Base-by-base conservation (phyloP, 1,140 invertebrate species). In the Fopius arisanus region DNA sequence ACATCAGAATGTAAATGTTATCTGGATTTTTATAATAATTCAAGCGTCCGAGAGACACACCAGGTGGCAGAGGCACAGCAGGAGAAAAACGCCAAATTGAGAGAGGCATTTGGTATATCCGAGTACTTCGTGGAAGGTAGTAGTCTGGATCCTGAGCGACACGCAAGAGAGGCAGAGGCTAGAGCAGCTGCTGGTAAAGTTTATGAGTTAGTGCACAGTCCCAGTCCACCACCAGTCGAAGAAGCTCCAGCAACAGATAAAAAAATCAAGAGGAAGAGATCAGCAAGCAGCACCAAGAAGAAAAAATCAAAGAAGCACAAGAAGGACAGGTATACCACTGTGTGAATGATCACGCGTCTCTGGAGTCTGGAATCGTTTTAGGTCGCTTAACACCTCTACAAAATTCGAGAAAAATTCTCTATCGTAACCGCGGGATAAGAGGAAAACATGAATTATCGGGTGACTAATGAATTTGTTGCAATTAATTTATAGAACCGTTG, bases 21-120 rank as follows among this genome's bases (percentile, higher is more conserved):
- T 4, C 9, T 33, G 3, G n/a, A 19, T 54, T 65, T n/a, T 65
- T 40, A 59, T 4, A 48, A 10, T 68, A 14, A 71, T 90, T 91
- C 6, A 86, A 97, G 96, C 88, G 95, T 96, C 21, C 95, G 94
- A 69, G 97, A 98, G 82, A 98, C 96, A 54, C 97, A 99, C 89
- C 95, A 98, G 85, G 92, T 98, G 70, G 97, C 97, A 2, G 96
- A 97, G 87, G 96, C 97, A n/a, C 97, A 98, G 83, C 94, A 96
- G 83, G 94, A 97, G 81, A 98, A 98, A 87, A 99, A 99, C 91
- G 95, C 94, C 6, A 92, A 93, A 66, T 88, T 98, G 66, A 92
- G 96, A 54, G 95, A 97, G 83, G 97, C 97, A 0, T 98, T 99
- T 86, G 97, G 97, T 62, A 96, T 99, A 76, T 95, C 95, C 28